These are phyloP conservation scores for Argopecten irradians DNA, from an alignment of 1,140 invertebrate genomes.

Conservation along the genomic window DNA sequence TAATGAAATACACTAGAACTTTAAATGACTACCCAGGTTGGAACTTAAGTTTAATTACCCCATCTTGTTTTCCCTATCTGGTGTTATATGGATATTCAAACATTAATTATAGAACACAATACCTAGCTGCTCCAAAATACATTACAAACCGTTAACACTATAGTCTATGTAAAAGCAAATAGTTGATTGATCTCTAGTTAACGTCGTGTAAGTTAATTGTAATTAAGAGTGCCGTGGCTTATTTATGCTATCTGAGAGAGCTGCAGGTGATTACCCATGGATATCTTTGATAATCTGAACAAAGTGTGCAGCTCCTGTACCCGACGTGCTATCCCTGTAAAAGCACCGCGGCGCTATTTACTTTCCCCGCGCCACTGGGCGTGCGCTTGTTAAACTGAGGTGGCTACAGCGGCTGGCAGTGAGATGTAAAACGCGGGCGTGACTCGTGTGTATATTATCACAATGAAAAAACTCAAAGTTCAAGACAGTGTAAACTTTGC, in stretches of 20 bases:
- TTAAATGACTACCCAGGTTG: too few species aligned
- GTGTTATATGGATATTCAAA: too few species aligned
- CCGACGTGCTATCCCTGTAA: background rate
- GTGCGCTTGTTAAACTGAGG: background rate
- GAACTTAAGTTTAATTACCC: too few species aligned
- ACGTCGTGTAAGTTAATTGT: too few species aligned
- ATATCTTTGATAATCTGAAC: background rate
- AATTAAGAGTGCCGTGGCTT: too few species aligned
- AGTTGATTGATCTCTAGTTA: too few species aligned
- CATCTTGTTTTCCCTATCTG: too few species aligned
- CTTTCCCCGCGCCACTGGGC: conserved; percentile 3
- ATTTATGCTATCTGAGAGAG: background rate
- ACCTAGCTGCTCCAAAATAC: too few species aligned
- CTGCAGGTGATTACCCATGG: background rate
- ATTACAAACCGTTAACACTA: too few species aligned
- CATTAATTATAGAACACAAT: too few species aligned
- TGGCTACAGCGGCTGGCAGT: conserved; percentile 4
- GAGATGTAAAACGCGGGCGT: conserved; percentile 19
- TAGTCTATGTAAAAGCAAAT: too few species aligned
- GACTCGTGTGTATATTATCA: background rate
- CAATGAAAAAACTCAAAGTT: conserved; percentile 5
- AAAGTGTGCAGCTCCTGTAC: background rate
- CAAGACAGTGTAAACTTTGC: background rate
- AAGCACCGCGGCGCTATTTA: background rate
- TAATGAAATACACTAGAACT: too few species aligned